phyloP scores from a whole-genome alignment of 2,113 vertebrate species.

The Drymodes brunneopygia region DNA sequence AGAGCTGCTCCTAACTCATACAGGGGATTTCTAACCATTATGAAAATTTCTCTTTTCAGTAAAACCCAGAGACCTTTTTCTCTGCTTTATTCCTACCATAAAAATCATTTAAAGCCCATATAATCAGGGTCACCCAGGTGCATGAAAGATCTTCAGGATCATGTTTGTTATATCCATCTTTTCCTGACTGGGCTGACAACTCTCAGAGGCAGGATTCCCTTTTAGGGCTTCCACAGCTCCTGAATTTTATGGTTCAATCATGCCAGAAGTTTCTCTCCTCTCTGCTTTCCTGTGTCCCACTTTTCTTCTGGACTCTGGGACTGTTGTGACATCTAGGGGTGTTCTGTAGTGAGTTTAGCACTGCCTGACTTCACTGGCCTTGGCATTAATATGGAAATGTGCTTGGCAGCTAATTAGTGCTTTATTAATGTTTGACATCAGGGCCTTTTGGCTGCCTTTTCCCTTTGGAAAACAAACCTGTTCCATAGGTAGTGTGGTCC shows the following conservation, averaged over 20 bases:
- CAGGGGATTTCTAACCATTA: background rate
- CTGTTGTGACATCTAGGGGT: background rate
- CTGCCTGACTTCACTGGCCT: background rate
- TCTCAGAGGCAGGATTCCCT: background rate
- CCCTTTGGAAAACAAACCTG: background rate
- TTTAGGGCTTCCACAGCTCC: background rate
- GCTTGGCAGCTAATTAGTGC: background rate
- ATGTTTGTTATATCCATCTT: conserved; percentile 1
- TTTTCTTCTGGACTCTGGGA: background rate
- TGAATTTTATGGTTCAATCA: background rate
- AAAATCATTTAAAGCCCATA: conserved; percentile 33
- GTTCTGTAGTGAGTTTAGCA: background rate
- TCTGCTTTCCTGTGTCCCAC: background rate
- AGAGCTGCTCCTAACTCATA: conserved; percentile 9
- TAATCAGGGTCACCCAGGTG: background rate
- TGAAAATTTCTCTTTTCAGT: conserved; percentile 21
- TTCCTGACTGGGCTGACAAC: background rate
- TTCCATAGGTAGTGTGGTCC: accelerated
- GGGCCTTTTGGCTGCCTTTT: background rate
- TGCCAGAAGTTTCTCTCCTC: background rate
- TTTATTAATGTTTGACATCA: background rate
- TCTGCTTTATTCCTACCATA: conserved; percentile 40
- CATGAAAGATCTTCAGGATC: background rate
- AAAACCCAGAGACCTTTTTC: conserved; percentile 30
- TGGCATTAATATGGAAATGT: background rate